Conservation (phyloP, 2,888 invertebrate species). For the Nemotelus pantherinus region DNA sequence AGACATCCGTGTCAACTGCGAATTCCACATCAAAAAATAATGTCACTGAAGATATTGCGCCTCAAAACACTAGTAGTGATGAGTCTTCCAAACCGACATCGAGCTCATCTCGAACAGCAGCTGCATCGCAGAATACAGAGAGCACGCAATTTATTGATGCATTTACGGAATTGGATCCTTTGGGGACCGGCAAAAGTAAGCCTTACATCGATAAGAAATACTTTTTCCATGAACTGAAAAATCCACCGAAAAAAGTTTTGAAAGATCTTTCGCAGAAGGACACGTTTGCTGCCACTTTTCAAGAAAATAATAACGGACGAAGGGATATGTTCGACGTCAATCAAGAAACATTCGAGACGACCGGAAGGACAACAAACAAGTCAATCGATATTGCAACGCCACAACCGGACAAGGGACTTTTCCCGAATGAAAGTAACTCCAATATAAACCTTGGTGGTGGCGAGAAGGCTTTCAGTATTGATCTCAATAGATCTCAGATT, state of each 20-base stretch:
- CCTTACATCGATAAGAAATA: constrained; percentile 95
- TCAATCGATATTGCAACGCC: not conserved
- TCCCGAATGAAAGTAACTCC: constrained; percentile 47
- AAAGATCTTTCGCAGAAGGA: constrained; percentile 74
- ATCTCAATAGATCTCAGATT: constrained; percentile 57
- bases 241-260: constrained; percentile 91
- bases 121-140: constrained; percentile 53
- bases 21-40: not conserved
- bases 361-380: constrained; percentile 2
- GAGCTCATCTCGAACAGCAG: constrained; percentile 58
- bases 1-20: constrained; percentile 30
- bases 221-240: constrained; percentile 95
- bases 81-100: constrained; percentile 82
- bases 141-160: constrained; percentile 74
- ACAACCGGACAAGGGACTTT: constrained; percentile 51
- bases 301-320: constrained; percentile 16
- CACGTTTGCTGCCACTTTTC: constrained; percentile 51
- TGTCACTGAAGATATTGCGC: constrained; percentile 41
- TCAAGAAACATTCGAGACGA: not conserved
- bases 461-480: constrained; percentile 52
- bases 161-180: constrained; percentile 92
- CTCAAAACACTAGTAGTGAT: constrained; percentile 62
- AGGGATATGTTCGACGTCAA: constrained; percentile 43
- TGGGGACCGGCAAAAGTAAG: constrained; percentile 90
- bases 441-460: constrained; percentile 19